Evolutionary conservation across 2,797 vertebrate genomes (phyloP).

Genomic region (Pteropus rufus): DNA sequence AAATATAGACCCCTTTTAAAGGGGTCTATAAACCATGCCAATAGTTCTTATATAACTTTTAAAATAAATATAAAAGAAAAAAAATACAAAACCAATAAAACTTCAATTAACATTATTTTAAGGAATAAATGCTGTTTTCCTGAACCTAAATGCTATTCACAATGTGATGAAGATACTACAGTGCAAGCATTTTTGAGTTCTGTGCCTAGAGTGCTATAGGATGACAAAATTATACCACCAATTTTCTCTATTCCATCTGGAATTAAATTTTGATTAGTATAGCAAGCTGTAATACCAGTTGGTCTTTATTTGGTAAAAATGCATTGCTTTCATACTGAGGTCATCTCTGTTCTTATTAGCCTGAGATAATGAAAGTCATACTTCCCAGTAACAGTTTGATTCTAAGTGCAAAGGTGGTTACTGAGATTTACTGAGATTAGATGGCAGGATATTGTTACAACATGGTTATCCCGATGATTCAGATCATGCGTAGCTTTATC

Average conservation of each 20-base stretch:
- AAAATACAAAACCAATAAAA: neutral
- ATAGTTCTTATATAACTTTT: neutral
- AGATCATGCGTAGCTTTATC: neutral
- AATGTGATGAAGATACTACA: neutral
- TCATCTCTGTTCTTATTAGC: neutral
- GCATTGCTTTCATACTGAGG: neutral
- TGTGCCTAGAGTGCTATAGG: neutral
- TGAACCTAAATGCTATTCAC: neutral
- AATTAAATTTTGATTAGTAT: neutral
- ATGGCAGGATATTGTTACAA: neutral
- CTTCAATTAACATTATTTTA: neutral
- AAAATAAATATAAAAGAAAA: neutral
- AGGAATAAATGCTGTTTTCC: neutral
- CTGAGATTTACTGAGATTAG: neutral
- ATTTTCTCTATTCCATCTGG: neutral
- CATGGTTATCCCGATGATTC: neutral
- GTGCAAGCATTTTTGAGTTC: neutral
- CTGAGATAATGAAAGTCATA: neutral
- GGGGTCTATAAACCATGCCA: neutral
- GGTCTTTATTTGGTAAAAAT: slow-evolving; percentile 14
- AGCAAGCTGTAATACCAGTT: neutral
- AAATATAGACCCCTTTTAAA: neutral
- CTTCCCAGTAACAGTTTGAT: neutral
- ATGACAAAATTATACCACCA: neutral
- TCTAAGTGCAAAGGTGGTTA: neutral